Evolutionary conservation across 2,888 invertebrate species (phyloP), one percentile per base, ranked within the genome.

Genomic region (Mythimna loreyi): DNA sequence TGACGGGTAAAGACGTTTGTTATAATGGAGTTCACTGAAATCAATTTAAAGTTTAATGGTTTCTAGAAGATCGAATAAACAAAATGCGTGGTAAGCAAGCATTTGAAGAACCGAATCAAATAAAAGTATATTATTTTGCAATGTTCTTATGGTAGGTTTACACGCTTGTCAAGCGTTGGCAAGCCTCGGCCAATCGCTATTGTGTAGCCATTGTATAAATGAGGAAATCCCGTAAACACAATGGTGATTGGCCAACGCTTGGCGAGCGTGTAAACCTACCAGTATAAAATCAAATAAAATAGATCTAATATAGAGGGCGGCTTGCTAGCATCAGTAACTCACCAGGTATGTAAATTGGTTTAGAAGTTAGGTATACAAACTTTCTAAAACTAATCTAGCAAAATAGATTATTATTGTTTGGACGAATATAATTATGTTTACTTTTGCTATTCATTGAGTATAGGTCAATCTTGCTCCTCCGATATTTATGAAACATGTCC

Each of bases 271-370:
- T n/a, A n/a, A n/a, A n/a, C n/a, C n/a, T n/a, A n/a, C n/a, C n/a
- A n/a, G n/a, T 49, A 30, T 69, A 40, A 50, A 53, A 68, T 69
- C 30, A 50, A 68, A 25, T 3, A 55, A 36, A 49, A 23, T 21
- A 0, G 45, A 21, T 9, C 21, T 28, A 3, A 59, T n/a, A 50
- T 23, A 9, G 49, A n/a, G 16, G 4, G 13, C 7, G 40, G n/a
- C 59, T 59, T 71, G 71, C 33, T 8, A 61, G 13, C 28, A 25
- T 8, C n/a, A 60, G 11, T n/a, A 36, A 45, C 45, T 61, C 53
- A 7, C 30, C 13, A 33, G 43, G 8, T 25, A 33, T 33, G 30
- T 6, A 25, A 71, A 49, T 25, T 47, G 71, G 58, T 47, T 49
- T n/a, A 11, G 36, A 30, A 49, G n/a, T 28, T n/a, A n/a, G n/a